Evolutionary conservation across 1,140 invertebrate genomes (phyloP), one percentile per base, ranked within the genome.

Genomic region (Lasioglossum albipes): DNA sequence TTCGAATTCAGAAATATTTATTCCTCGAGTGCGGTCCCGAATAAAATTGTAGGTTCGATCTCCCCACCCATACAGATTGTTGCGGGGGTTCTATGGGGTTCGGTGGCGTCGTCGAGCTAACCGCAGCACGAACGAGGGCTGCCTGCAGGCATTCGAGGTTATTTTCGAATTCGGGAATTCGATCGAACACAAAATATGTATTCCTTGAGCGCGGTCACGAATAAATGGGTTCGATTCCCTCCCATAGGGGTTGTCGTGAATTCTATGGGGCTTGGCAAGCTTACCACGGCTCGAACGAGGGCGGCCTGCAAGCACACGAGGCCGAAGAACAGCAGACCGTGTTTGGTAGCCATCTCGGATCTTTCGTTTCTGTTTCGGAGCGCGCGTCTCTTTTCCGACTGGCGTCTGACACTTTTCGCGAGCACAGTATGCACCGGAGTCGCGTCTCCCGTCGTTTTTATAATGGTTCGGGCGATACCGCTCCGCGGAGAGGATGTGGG

Each of bases 401-500:
- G 36, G 2, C 3, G 20, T 78, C 59, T 27, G 12, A 49, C 66
- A 59, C 42, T 54, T 68, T 36, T 62, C 62, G 52, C 77, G 20
- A 66, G 36, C 36, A 52, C 75, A 31, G 57, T 70, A 72, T 83
- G 81, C n/a, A 13, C 59, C 74, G 77, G 12, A 22, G 13, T 59
- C 36, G 13, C 16, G 52, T 7, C 18, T 9, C n/a, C 2, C 49
- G 49, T 6, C 16, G 41, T 72, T 86, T 87, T 91, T 92, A 91
- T 91, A 91, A 88, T 65, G 81, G 54, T 71, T 9, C 3, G 67
- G 16, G 45, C 2, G 36, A 36, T 2, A 5, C 36, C 36, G 2
- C 36, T 36, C 16, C 27, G 49, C 27, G 89, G 90, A 87, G 90
- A 87, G 90, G 90, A 92, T 91, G 91, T 92, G 81, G 91, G 90